A percentile compares a stretch with the other conserved stretches of the same genome.
Conservation (phyloP, 2,888 invertebrate genomes). For the Mesorhabditis spiculigera region DNA sequence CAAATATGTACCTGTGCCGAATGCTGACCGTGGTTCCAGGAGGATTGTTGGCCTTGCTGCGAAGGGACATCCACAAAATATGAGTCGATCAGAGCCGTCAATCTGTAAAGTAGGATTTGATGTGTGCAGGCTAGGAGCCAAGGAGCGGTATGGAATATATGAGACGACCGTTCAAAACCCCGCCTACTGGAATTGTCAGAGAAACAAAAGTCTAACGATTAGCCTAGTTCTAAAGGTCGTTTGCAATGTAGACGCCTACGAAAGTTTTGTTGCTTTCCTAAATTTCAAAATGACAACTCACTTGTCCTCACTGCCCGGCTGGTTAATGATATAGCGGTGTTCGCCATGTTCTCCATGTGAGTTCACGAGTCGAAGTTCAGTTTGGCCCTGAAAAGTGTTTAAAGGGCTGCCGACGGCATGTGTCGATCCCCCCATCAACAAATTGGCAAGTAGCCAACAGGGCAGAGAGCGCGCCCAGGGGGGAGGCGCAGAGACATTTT, state of each 20-base stretch:
- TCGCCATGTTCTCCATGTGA: neutral
- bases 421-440: too few species aligned
- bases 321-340: constrained; percentile 6
- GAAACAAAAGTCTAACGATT: too few species aligned
- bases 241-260: too few species aligned
- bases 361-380: neutral
- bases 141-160: neutral
- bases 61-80: neutral
- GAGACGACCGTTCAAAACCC: too few species aligned
- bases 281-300: neutral
- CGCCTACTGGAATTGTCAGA: too few species aligned
- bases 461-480: too few species aligned
- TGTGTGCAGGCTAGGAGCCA: neutral
- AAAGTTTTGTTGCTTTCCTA: too few species aligned
- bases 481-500: too few species aligned
- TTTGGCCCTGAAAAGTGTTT: neutral
- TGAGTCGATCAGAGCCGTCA: constrained; percentile 5
- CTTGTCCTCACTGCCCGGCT: neutral
- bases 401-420: neutral
- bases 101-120: neutral
- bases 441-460: too few species aligned
- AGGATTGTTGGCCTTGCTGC: neutral
- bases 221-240: too few species aligned
- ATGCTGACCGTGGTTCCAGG: neutral
- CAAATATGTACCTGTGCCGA: too few species aligned